Base-by-base conservation (phyloP, 2,888 invertebrate species). In the Euplagia quadripunctaria region DNA sequence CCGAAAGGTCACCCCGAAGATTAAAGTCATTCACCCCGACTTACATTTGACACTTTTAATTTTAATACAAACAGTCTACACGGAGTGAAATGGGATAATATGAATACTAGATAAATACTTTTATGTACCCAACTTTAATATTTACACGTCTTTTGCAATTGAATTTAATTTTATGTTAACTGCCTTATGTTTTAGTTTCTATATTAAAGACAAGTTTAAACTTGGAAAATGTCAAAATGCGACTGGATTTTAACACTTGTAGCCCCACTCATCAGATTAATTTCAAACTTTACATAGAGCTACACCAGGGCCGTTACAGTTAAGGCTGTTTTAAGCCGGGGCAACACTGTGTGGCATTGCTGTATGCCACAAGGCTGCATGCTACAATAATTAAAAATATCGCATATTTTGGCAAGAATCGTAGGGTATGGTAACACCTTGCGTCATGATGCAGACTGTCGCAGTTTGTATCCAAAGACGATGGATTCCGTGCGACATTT, bases 1-100 rank as follows among this genome's bases (percentile, higher is more conserved):
- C 49, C 17, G 66, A 31, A 66, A 66, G 66, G 66, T 66, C 66
- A 51, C 51, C 9, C 51, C 5, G n/a, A 66, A 31, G 66, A 20
- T 16, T 16, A 66, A 66, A 31, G 51, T 51, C 66, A 17, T 51
- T 51, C 43, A 51, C 51, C 65, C 41, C 1, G 11, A 51, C 31
- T 41, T 31, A 51, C 9, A 41, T 9, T 51, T 51, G 66, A 66
- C 66, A 51, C 51, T 51, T 66, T 66, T 51, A 66, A 31, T 68
- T 68, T 68, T 55, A 55, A 55, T n/a, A n/a, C 41, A 55, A 55
- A 55, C 67, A 66, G 52, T 51, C 42, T 41, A 41, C 31, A 41
- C 63, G 20, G n/a, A n/a, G 49, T 51, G 5, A 51, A 20, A 68
- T n/a, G n/a, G 41, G 49, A 51, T 16, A 58, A 51, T 51, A 42